Conservation (phyloP, 2,113 vertebrate genomes). For the Notiomystis cincta region DNA sequence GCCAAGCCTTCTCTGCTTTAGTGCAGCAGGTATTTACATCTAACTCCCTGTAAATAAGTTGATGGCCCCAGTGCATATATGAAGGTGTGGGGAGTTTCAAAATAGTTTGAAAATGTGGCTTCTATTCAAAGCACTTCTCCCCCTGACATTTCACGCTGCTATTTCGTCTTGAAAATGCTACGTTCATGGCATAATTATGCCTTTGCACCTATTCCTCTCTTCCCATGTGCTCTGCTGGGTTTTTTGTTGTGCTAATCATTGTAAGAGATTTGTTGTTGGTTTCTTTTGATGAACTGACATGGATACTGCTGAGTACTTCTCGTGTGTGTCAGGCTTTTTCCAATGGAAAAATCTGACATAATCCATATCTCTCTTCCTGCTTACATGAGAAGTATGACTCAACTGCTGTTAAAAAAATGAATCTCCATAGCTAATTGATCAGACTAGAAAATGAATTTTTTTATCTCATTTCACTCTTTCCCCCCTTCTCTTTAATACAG, state of each 20-base stretch:
- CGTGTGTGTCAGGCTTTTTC: not conserved
- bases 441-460: not conserved
- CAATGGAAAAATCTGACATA: not conserved
- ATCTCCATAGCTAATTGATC: not conserved
- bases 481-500: not conserved
- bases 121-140: not conserved
- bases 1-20: not conserved
- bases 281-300: constrained; percentile 9
- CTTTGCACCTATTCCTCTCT: not conserved
- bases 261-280: not conserved
- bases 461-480: not conserved
- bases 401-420: not conserved
- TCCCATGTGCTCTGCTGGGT: not conserved
- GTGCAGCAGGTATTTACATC: not conserved
- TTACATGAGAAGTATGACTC: not conserved
- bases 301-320: not conserved
- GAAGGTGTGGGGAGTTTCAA: not conserved
- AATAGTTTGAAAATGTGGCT: not conserved
- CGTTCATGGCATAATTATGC: not conserved
- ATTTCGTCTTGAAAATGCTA: not conserved
- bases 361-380: not conserved
- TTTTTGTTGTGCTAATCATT: constrained; percentile 32
- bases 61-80: not conserved
- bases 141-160: not conserved
- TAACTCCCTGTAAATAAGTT: not conserved